phyloP scores from a whole-genome alignment of 2,113 vertebrate species.

The Cinclus cinclus region DNA sequence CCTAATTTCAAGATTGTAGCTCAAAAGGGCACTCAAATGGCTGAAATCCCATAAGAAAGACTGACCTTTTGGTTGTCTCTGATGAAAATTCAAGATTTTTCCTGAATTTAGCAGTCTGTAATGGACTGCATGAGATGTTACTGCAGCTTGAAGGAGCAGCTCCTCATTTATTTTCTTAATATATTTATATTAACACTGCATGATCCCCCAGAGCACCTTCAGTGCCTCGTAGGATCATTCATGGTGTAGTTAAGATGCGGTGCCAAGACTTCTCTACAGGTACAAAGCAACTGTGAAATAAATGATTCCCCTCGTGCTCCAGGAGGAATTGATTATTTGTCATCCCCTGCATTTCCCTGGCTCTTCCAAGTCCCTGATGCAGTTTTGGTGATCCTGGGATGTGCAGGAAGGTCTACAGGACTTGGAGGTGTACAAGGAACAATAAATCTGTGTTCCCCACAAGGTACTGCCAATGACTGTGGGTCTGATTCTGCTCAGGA shows the following conservation, averaged over 20 bases:
- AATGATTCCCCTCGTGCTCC: background rate
- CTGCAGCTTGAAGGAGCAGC: background rate
- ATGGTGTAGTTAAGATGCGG: background rate
- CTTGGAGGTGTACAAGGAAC: background rate
- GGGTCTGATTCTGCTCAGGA: background rate
- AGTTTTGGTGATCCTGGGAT: background rate
- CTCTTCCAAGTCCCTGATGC: fast-evolving
- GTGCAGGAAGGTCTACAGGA: background rate
- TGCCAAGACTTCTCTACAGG: background rate
- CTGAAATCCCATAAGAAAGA: slow-evolving; percentile 53
- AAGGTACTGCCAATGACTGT: fast-evolving
- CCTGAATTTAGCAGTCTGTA: background rate
- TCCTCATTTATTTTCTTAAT: background rate
- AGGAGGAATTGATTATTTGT: background rate
- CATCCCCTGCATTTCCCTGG: background rate
- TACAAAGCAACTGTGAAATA: background rate
- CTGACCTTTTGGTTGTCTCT: slow-evolving; percentile 44
- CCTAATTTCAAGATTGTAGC: slow-evolving; percentile 56
- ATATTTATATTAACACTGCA: background rate
- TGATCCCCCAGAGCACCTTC: background rate
- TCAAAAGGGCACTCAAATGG: slow-evolving; percentile 53
- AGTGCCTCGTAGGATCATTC: background rate
- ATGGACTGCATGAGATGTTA: background rate
- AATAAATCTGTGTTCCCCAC: background rate
- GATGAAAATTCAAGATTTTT: slow-evolving; percentile 48